Base-by-base conservation (phyloP, 2,797 vertebrate species). In the Typhlichthys eigenmanni region DNA sequence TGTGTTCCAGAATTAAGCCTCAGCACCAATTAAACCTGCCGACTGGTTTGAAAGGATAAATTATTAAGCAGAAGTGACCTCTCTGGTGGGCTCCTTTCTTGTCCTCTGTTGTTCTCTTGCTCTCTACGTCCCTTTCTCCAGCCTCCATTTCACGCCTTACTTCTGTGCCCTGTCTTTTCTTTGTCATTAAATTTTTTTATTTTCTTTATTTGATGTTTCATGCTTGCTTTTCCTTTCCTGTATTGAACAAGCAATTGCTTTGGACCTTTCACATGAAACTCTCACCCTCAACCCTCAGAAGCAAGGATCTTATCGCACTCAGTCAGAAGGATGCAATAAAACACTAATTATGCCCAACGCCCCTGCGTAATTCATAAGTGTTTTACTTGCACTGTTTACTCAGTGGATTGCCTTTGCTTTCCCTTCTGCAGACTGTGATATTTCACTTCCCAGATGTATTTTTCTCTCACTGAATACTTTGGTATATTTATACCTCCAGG, bases 41-140 rank as follows among this genome's bases (percentile, higher is more conserved):
- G 76, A 82, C 84, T 85, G 70, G 63, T 88, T 91, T 89, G 82
- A 86, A 81, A 83, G 84, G 82, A 90, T 92, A 83, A 88, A 92
- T 92, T 93, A 89, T 89, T 91, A 91, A 90, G 85, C 89, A 88
- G 84, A 85, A 91, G 85, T 85, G 85, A 88, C 88, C 88, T 89
- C 90, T 88, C 88, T 81, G 76, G 82, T 89, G 83, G 81, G 82
- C 85, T 83, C 79, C 76, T 53, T 59, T 70, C 16, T 61, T 54
- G 19, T 19, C 19, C 19, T 19, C 19, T 19, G 19, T 57, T 19
- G 19, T 57, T 64, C 58, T 65, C 76, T 57, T 68, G 54, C 69
- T 65, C 61, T 60, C 68, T 46, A 59, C 19, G 62, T 11, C 54
- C 77, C 72, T 43, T 9, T 47, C 48, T 47, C 19, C 11, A 14